phyloP scores from a whole-genome alignment of 1,140 invertebrate genomes.

The Subanguina moxae region DNA sequence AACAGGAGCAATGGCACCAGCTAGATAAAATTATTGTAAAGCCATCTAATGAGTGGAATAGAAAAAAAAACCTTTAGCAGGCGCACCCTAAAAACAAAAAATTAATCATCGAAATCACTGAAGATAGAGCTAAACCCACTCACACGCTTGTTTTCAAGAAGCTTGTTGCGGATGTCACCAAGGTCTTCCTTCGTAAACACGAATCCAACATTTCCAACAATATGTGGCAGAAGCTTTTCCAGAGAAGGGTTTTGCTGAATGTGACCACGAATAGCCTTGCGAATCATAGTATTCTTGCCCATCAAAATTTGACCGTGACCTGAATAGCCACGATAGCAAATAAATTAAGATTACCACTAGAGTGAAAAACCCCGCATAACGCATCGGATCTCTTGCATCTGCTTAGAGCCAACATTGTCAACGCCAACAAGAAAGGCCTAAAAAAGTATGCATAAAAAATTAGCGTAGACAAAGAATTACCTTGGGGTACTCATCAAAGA shows the following conservation, averaged over 20 bases:
- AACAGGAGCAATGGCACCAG: constrained; percentile 89
- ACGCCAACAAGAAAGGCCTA: constrained; percentile 44
- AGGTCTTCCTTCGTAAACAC: constrained; percentile 95
- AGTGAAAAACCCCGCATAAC: constrained; percentile 53
- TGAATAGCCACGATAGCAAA: constrained; percentile 56
- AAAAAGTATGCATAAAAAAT: too few species aligned
- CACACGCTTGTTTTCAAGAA: constrained; percentile 76
- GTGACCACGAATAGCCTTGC: constrained; percentile 94
- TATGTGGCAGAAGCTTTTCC: constrained; percentile 85
- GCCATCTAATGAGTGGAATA: too few species aligned
- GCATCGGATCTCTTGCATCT: constrained; percentile 98
- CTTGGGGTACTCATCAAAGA: constrained; percentile 94
- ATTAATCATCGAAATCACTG: too few species aligned
- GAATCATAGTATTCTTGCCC: constrained; percentile 99
- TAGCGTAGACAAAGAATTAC: constrained; percentile 65
- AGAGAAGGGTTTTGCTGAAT: constrained; percentile 86
- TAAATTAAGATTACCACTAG: too few species aligned
- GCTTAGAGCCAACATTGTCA: constrained; percentile 72
- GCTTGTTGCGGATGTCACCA: constrained; percentile 83
- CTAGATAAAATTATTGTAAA: constrained; percentile 57
- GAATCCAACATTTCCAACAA: constrained; percentile 95
- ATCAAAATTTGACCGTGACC: constrained; percentile 87
- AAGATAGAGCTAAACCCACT: neutral
- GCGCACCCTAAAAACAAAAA: constrained; percentile 17
- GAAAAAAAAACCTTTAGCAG: constrained; percentile 16